Percentiles rank a stretch among this genome's conserved stretches.
phyloP scores from a whole-genome alignment of 2,797 vertebrate genomes.

The Cossypha dichroa region DNA sequence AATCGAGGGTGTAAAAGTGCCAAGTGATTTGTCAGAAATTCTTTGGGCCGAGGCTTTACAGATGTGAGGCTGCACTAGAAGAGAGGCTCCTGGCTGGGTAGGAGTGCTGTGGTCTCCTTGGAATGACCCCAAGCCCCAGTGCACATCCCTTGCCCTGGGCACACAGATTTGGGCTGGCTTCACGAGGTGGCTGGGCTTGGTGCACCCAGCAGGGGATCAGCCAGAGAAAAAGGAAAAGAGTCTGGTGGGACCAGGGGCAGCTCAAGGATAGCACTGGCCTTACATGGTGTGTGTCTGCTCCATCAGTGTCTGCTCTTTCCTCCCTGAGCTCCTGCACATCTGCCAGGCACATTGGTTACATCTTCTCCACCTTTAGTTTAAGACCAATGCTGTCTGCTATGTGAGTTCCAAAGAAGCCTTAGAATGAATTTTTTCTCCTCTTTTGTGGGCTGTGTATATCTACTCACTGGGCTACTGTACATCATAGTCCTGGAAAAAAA shows the following conservation, averaged over 20 bases:
- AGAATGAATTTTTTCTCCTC: background rate
- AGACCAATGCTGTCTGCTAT: background rate
- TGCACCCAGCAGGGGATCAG: background rate
- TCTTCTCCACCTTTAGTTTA: background rate
- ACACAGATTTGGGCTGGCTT: fast-evolving
- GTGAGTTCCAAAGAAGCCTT: background rate
- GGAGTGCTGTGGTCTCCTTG: background rate
- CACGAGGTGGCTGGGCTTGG: fast-evolving
- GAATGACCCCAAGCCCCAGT: fast-evolving
- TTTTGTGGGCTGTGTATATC: background rate
- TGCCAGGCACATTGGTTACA: background rate
- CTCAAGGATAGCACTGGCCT: fast-evolving
- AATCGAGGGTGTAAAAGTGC: background rate
- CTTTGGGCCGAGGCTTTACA: background rate
- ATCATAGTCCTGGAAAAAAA: background rate
- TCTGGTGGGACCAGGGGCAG: background rate
- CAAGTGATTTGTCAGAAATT: background rate
- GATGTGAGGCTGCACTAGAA: background rate
- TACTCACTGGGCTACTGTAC: background rate
- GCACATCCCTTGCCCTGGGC: fast-evolving
- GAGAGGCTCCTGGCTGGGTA: background rate
- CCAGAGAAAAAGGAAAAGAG: background rate
- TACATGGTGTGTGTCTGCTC: fast-evolving
- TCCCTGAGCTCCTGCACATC: background rate
- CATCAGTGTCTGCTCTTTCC: fast-evolving